Evolutionary conservation across 2,113 vertebrate species (phyloP), one percentile per base, ranked within the genome.

Genomic region (Sisor rabdophorus): DNA sequence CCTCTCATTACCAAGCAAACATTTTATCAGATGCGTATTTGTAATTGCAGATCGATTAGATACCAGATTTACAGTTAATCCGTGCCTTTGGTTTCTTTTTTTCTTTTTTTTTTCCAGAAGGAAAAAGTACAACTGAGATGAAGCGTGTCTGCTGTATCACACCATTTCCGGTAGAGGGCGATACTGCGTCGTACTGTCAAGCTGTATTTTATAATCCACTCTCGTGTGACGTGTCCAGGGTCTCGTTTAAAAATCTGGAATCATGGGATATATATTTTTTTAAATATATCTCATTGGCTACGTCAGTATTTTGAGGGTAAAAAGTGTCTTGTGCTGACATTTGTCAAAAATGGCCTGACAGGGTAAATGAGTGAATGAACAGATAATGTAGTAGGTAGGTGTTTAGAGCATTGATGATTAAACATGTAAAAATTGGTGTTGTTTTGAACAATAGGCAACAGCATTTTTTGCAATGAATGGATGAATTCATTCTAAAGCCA

Each of bases 161-260:
- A 3, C 22, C n/a, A 48, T 68, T 36, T 56, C 80, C 80, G 54
- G 78, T 17, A 84, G 83, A 78, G 78, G 71, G 77, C 79, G 65
- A 67, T 80, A 61, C 58, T 20, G 67, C 59, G 60, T 82, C 77
- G 54, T 26, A 32, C 50, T 58, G 58, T 63, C 47, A 48, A 71
- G 48, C 11, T 44, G n/a, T 67, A 72, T 76, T 69, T 69, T 69
- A 19, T 52, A 52, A 69, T 69, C 24, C 10, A 69, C 24, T 11
- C 65, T 69, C 9, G 17, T 70, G 63, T 73, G 78, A 64, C 56
- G 71, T 59, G 74, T 58, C 58, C 74, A 72, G 76, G 50, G 77
- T 64, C 70, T 36, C 56, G 60, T 70, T 80, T 77, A 56, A 80
- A 71, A 80, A 71, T 76, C 74, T 53, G 58, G 64, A 59, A 80